Conservation (phyloP, 2,113 vertebrate species). For the Lepus europaeus region DNA sequence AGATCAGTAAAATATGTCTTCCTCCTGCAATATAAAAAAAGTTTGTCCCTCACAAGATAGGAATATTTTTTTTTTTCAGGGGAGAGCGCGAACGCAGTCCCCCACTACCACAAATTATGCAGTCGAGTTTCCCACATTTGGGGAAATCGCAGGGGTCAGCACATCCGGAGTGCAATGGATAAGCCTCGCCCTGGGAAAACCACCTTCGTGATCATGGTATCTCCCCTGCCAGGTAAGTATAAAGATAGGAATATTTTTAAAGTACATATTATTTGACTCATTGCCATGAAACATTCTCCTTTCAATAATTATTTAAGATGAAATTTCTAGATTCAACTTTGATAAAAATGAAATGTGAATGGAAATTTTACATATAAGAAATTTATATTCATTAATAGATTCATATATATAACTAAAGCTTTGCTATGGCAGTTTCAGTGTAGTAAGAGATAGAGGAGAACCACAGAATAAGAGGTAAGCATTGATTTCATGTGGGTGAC, state of each 20-base stretch:
- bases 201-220: no score
- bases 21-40: constrained; percentile 87
- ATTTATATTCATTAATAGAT: background rate
- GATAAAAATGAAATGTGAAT: background rate
- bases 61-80: no score
- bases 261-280: constrained; percentile 12
- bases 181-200: no score
- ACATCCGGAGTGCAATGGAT: no score
- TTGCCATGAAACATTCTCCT: background rate
- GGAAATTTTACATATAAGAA: background rate
- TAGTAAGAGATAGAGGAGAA: constrained; percentile 14
- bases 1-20: constrained; percentile 92
- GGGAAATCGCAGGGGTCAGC: no score
- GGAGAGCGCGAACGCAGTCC: no score
- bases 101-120: no score
- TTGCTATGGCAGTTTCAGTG: background rate
- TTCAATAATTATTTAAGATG: constrained; percentile 32
- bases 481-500: background rate
- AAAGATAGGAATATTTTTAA: constrained; percentile 49
- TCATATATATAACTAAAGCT: background rate
- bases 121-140: no score
- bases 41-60: background rate
- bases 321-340: constrained; percentile 2
- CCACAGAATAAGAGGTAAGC: background rate
- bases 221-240: no score